phyloP scores from a whole-genome alignment of 2,113 vertebrate genomes.

The Lampris incognitus region DNA sequence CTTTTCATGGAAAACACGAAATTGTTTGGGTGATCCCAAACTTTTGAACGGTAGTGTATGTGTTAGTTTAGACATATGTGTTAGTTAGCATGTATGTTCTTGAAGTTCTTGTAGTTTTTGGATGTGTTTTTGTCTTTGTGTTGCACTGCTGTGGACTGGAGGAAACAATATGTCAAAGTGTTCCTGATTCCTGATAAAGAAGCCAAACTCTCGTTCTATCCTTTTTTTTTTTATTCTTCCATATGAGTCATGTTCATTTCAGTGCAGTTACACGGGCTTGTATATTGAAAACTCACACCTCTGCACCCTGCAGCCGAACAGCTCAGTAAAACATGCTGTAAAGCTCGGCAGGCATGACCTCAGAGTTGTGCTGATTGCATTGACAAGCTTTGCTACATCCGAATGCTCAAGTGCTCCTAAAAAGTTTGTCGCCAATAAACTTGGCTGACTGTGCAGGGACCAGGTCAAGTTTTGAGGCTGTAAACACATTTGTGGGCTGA shows the following conservation, averaged over 20 bases:
- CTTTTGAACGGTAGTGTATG: too few relatives aligned
- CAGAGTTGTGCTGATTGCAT: not conserved
- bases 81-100: too few relatives aligned
- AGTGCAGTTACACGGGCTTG: constrained; percentile 9
- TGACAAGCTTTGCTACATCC: constrained; percentile 22
- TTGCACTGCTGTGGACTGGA: too few relatives aligned
- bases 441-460: not conserved
- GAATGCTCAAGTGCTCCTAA: constrained; percentile 13
- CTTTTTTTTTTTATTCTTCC: not conserved
- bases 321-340: constrained; percentile 1
- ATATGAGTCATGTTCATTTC: not conserved
- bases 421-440: constrained; percentile 18
- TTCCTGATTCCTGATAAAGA: too few relatives aligned
- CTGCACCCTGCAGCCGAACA: not conserved
- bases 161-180: too few relatives aligned
- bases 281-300: not conserved
- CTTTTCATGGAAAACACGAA: too few relatives aligned
- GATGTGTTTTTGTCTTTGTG: too few relatives aligned
- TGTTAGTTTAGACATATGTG: too few relatives aligned
- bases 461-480: not conserved
- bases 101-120: too few relatives aligned
- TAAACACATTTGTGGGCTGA: constrained; percentile 2
- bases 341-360: constrained; percentile 17
- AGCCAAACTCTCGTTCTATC: too few relatives aligned
- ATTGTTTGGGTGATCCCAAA: too few relatives aligned